A percentile compares a stretch with the other conserved stretches of the same genome.
Conservation (phyloP, 2,797 vertebrate species). For the Zalophus californianus region DNA sequence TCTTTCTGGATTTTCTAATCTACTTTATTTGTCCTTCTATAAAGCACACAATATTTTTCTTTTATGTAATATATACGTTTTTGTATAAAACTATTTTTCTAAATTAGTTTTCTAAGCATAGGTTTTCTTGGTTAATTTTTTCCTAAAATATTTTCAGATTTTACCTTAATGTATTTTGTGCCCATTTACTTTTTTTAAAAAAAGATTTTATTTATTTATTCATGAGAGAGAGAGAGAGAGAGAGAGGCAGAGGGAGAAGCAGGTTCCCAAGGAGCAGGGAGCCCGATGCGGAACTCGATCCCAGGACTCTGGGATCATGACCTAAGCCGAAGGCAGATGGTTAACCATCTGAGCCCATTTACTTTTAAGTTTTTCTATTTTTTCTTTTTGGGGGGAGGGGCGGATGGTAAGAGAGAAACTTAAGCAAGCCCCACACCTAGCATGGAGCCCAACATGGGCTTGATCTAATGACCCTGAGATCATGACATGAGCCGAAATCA, state of each 20-base stretch:
- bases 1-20: neutral
- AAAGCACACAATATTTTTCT: neutral
- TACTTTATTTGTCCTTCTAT: neutral
- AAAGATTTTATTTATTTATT: no score
- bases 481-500: neutral
- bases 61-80: neutral
- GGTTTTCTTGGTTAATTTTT: neutral
- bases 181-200: neutral
- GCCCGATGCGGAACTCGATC: no score
- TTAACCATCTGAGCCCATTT: neutral
- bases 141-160: neutral
- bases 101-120: neutral
- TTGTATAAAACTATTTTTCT: neutral
- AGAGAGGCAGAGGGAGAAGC: no score
- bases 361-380: neutral
- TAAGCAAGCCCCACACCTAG: neutral
- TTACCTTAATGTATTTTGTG: neutral
- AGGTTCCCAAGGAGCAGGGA: no score
- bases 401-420: neutral
- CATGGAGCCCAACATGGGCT: neutral
- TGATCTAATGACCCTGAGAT: neutral
- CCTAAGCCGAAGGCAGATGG: no score
- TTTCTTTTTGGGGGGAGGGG: neutral
- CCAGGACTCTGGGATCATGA: no score
- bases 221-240: no score